phyloP scores from a whole-genome alignment of 2,113 vertebrate genomes.

The Canis aureus region DNA sequence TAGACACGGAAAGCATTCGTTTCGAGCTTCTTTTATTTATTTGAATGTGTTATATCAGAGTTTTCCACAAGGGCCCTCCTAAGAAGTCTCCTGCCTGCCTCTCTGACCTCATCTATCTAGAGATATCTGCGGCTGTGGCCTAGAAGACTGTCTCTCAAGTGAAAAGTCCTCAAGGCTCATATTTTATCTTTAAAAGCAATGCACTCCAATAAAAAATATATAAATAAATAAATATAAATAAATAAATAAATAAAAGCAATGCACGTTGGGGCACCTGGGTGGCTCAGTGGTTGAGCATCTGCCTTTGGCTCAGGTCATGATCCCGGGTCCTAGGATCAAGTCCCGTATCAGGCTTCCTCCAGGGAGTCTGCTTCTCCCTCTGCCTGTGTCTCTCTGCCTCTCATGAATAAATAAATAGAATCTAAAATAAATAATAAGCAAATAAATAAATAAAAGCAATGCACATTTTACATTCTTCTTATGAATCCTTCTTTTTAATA shows the following conservation, averaged over 20 bases:
- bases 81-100: neutral
- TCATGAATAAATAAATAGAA: no score
- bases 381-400: no score
- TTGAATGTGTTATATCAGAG: neutral
- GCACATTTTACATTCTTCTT: conserved; percentile 38
- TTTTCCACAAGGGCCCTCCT: conserved; percentile 1
- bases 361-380: no score
- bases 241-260: no score
- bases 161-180: neutral
- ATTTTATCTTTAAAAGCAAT: conserved; percentile 27
- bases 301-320: no score
- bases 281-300: no score
- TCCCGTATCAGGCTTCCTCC: no score
- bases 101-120: neutral
- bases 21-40: neutral
- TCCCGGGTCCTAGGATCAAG: no score
- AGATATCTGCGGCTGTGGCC: neutral
- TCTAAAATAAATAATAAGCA: no score
- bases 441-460: neutral
- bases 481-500: conserved; percentile 45
- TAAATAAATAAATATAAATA: no score
- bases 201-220: no score
- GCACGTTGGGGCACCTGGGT: no score
- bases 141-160: neutral
- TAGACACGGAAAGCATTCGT: neutral